A percentile compares a stretch with the other conserved stretches of the same genome.
Evolutionary conservation across 2,113 vertebrate species (phyloP).

Genomic region (Marmota monax): DNA sequence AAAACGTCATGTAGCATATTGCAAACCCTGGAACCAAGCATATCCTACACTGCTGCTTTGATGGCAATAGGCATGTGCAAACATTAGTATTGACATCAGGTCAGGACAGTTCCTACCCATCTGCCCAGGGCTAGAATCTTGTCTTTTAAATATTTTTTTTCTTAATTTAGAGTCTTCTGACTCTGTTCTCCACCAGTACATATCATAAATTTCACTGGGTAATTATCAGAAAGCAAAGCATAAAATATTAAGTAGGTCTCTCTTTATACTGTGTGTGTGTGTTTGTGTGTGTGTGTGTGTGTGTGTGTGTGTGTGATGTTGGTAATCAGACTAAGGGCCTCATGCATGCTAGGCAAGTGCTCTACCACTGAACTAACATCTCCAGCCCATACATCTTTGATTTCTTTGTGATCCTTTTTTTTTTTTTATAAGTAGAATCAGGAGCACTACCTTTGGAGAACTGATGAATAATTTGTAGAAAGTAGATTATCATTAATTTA

Average conservation of each 20-base stretch:
- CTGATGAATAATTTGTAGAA: constrained; percentile 12
- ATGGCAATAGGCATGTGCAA: background rate
- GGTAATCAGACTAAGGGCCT: background rate
- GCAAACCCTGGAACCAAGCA: background rate
- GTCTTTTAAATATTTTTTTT: constrained; percentile 12
- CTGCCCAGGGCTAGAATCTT: background rate
- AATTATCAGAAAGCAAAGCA: constrained; percentile 40
- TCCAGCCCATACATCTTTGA: background rate
- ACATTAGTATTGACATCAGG: constrained; percentile 11
- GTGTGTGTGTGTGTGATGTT: background rate
- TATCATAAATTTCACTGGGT: constrained; percentile 37
- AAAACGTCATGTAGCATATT: background rate
- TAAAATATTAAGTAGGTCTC: background rate
- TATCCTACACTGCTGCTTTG: background rate
- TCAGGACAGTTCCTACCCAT: background rate
- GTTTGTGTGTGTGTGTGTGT: too few relatives aligned
- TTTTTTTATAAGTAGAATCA: background rate
- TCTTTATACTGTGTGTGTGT: background rate
- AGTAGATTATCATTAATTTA: constrained; percentile 18
- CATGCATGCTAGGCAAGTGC: background rate
- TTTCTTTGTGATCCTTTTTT: constrained; percentile 17
- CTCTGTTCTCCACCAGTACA: background rate
- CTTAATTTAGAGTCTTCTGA: constrained; percentile 48
- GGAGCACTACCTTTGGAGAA: constrained; percentile 37
- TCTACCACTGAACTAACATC: background rate